A percentile compares a stretch with the other conserved stretches of the same genome.
Conservation (phyloP, 2,888 invertebrate species). For the Cryptophagus acutangulus region DNA sequence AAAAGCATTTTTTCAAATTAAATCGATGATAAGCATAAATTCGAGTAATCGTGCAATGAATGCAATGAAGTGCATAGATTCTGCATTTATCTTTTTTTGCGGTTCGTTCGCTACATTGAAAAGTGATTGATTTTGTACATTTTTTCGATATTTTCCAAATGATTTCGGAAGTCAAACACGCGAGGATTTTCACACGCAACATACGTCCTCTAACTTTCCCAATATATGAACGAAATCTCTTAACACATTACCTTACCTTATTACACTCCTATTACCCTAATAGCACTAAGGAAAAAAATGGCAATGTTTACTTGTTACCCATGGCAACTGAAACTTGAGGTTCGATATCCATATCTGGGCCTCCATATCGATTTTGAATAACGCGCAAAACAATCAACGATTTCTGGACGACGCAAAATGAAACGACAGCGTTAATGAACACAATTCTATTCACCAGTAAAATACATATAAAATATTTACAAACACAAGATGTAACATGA, state of each 20-base stretch:
- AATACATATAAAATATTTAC: constrained; percentile 30
- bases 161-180: constrained; percentile 13
- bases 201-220: constrained; percentile 19
- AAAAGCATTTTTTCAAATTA: no score
- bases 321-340: constrained; percentile 10
- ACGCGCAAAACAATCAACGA: constrained; percentile 9
- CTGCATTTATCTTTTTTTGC: no score
- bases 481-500: constrained; percentile 5
- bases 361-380: constrained; percentile 6
- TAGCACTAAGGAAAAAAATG: constrained; percentile 10
- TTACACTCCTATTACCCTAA: constrained; percentile 14
- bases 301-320: constrained; percentile 14
- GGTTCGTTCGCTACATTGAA: no score
- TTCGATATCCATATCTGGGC: not conserved
- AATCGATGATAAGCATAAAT: no score
- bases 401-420: no score
- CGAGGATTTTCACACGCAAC: constrained; percentile 21
- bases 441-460: constrained; percentile 25
- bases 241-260: constrained; percentile 21
- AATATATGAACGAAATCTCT: constrained; percentile 19
- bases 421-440: no score
- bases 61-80: no score
- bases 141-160: constrained; percentile 1
- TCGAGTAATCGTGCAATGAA: no score
- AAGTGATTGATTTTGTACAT: constrained; percentile 1